A percentile compares a stretch with the other conserved stretches of the same genome.
Conservation (phyloP, 1,140 invertebrate species). For the Temnothorax nylanderi region DNA sequence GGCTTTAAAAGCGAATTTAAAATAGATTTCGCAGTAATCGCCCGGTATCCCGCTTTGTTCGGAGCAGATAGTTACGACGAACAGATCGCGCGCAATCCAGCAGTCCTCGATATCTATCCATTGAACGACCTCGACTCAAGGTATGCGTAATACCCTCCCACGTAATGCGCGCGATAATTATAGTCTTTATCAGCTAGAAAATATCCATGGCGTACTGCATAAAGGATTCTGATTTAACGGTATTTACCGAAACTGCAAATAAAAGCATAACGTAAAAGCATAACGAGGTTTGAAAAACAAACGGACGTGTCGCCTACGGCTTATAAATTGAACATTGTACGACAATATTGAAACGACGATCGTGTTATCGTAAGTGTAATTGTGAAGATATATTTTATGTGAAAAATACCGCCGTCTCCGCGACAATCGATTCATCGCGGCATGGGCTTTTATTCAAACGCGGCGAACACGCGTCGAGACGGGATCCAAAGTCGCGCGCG, state of each 20-base stretch:
- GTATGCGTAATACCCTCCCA: not conserved
- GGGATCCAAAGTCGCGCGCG: conserved; percentile 45
- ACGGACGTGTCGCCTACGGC: too few species aligned
- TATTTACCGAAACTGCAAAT: not conserved
- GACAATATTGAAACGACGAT: not conserved
- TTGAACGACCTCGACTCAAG: not conserved
- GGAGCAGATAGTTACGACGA: not conserved
- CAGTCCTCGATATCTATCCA: conserved; percentile 30
- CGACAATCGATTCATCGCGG: conserved; percentile 45
- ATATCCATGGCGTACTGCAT: not conserved
- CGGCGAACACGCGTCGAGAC: conserved; percentile 53
- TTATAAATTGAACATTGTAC: not conserved
- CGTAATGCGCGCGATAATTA: conserved; percentile 27
- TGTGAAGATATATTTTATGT: conserved; percentile 46
- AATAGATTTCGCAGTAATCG: conserved; percentile 67
- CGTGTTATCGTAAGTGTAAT: conserved; percentile 29
- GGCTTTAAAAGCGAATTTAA: conserved; percentile 66
- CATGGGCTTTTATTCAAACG: conserved; percentile 49
- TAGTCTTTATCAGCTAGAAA: not conserved
- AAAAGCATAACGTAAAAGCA: not conserved
- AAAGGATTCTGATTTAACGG: not conserved
- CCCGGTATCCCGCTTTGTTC: conserved; percentile 26
- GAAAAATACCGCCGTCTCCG: not conserved
- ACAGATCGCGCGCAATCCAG: conserved; percentile 35
- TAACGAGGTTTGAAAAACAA: not conserved